A percentile compares a stretch with the other conserved stretches of the same genome.
phyloP scores from a whole-genome alignment of 2,888 invertebrate genomes.

The Euphydryas editha region DNA sequence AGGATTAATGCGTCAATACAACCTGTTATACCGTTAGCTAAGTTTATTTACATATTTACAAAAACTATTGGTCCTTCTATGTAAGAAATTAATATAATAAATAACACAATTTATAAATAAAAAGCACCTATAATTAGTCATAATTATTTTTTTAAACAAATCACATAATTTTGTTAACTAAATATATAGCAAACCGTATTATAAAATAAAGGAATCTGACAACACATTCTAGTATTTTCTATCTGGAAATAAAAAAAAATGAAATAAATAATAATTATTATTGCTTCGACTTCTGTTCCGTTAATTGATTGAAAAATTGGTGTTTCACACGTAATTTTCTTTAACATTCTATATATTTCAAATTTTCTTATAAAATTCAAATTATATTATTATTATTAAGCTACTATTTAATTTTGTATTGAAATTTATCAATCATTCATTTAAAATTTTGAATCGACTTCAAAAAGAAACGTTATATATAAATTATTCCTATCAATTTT shows the following conservation, averaged over 20 bases:
- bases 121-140: background rate
- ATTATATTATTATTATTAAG: conserved; percentile 5
- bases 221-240: background rate
- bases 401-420: conserved; percentile 2
- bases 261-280: conserved; percentile 3
- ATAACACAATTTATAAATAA: background rate
- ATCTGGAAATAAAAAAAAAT: background rate
- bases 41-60: conserved; percentile 80
- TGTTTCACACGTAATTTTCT: conserved; percentile 16
- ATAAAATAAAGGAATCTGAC: background rate
- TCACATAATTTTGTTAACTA: background rate
- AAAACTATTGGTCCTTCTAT: conserved; percentile 81
- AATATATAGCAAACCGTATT: background rate
- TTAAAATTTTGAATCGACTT: conserved; percentile 4
- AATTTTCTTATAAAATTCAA: conserved; percentile 1
- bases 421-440: background rate
- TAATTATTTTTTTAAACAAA: background rate
- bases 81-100: conserved; percentile 52
- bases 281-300: conserved; percentile 1
- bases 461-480: background rate
- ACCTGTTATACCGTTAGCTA: conserved; percentile 72
- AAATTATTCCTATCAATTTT: background rate
- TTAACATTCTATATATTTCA: conserved; percentile 1
- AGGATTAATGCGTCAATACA: conserved; percentile 50
- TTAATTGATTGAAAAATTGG: conserved; percentile 19